phyloP scores from a whole-genome alignment of 2,113 vertebrate species.

The Saccopteryx bilineata region DNA sequence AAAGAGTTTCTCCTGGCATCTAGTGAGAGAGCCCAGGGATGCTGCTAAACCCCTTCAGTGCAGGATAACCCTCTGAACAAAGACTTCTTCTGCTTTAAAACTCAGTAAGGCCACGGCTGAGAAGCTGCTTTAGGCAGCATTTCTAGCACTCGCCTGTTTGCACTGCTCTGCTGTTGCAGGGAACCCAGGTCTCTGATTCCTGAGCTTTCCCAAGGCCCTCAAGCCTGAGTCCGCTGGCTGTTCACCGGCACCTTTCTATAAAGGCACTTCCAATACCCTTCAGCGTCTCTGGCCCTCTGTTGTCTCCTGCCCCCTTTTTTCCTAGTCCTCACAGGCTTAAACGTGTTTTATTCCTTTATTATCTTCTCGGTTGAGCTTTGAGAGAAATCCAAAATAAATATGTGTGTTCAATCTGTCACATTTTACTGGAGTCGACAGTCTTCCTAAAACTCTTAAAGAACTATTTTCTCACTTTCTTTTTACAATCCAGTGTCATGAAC shows the following conservation, averaged over 20 bases:
- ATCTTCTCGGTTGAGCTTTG: conserved; percentile 12
- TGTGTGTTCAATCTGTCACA: background rate
- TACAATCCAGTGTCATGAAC: background rate
- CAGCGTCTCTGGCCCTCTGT: background rate
- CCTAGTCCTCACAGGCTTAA: background rate
- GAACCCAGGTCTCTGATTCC: background rate
- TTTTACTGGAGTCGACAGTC: background rate
- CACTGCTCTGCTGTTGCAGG: background rate
- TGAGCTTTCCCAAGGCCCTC: background rate
- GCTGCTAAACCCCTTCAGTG: background rate
- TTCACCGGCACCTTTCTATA: background rate
- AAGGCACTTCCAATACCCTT: background rate
- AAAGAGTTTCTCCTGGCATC: background rate
- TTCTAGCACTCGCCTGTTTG: background rate
- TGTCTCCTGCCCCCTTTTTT: background rate
- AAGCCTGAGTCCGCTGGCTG: background rate
- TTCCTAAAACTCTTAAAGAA: background rate
- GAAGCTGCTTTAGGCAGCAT: background rate
- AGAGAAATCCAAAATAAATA: conserved; percentile 39
- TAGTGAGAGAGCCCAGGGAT: background rate
- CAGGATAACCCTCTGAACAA: background rate
- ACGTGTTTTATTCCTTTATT: conserved; percentile 24
- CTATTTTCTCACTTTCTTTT: conserved; percentile 44
- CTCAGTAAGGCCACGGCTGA: background rate
- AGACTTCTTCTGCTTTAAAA: background rate